phyloP scores from a whole-genome alignment of 92 coral and sea anemone species.

The Paramuricea clavata region DNA sequence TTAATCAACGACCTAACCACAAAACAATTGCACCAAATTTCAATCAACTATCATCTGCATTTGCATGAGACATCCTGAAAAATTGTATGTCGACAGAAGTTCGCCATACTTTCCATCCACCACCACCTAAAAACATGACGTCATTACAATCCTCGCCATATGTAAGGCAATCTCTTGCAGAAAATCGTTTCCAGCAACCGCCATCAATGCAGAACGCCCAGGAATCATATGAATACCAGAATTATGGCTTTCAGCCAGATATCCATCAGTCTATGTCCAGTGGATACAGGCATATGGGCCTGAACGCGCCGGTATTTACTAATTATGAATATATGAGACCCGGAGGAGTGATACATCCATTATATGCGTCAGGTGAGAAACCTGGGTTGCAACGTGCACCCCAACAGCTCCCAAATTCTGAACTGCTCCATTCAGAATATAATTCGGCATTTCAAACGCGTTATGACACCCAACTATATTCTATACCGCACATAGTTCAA shows the following conservation, averaged over 20 bases:
- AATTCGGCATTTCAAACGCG: neutral
- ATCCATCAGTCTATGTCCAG: neutral
- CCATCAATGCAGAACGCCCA: neutral
- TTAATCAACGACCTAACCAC: neutral
- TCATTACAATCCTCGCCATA: neutral
- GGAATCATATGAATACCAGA: neutral
- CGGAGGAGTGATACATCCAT: neutral
- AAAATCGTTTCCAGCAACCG: slow-evolving; percentile 3
- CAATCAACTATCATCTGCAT: neutral
- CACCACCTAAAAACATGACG: neutral
- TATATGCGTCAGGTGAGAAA: neutral
- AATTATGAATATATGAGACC: neutral
- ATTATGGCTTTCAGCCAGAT: slow-evolving; percentile 19
- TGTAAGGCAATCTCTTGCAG: neutral
- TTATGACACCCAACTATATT: neutral
- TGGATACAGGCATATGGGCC: neutral
- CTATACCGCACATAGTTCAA: neutral
- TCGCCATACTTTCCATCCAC: neutral
- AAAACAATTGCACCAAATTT: neutral
- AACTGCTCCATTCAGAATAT: neutral
- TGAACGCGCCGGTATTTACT: neutral
- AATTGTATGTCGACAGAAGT: neutral
- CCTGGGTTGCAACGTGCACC: neutral
- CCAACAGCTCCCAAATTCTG: neutral
- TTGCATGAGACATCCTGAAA: neutral